phyloP scores from a whole-genome alignment of 2,888 invertebrate genomes.

The Tetranychus piercei region DNA sequence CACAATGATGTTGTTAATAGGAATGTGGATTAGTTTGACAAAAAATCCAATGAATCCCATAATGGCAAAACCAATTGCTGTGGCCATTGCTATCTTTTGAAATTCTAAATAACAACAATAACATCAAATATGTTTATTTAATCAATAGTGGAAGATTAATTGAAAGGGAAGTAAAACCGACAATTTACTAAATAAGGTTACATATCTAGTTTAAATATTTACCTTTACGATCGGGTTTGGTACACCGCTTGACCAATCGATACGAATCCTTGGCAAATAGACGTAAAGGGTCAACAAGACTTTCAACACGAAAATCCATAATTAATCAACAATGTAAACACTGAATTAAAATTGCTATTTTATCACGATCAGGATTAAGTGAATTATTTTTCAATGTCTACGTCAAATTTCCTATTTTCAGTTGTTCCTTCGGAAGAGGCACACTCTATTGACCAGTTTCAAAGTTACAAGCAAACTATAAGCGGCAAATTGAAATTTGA shows the following conservation, averaged over 20 bases:
- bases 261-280: conserved; percentile 96
- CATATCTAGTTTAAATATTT: background rate
- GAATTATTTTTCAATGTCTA: too few species aligned
- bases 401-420: too few species aligned
- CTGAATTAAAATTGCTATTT: background rate
- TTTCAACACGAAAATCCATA: conserved; percentile 7
- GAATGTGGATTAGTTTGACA: conserved; percentile 97
- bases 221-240: conserved; percentile 61
- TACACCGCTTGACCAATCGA: conserved; percentile 93
- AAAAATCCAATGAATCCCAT: conserved; percentile 99
- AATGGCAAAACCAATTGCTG: conserved; percentile 97
- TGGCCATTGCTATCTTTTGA: conserved; percentile 97
- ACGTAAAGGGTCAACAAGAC: conserved; percentile 45
- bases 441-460: too few species aligned
- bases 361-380: too few species aligned
- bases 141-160: background rate
- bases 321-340: background rate
- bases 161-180: background rate
- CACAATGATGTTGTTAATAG: conserved; percentile 50
- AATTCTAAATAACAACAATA: conserved; percentile 55
- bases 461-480: too few species aligned
- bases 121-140: background rate
- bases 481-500: too few species aligned
- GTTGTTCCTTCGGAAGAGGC: too few species aligned
- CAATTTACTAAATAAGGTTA: background rate